These are phyloP conservation scores for Sycophila sp. DNA, from an alignment of 1,140 invertebrate species.

Conservation along the genomic window DNA sequence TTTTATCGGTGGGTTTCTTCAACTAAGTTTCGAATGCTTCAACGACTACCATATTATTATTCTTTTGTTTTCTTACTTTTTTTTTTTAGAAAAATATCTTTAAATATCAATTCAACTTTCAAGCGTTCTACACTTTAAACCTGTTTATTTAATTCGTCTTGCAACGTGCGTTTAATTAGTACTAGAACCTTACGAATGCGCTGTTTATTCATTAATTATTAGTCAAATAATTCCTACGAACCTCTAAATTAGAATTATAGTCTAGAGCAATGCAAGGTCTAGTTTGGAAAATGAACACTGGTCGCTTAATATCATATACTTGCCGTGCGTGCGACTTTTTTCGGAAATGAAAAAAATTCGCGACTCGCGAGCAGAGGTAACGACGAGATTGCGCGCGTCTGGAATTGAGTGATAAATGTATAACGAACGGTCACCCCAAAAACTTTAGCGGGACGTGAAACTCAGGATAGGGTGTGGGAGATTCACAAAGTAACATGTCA, in stretches of 20 bases:
- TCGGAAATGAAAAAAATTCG: no score
- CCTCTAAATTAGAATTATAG: neutral
- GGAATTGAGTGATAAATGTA: no score
- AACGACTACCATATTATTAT: neutral
- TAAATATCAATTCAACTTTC: slow-evolving; percentile 4
- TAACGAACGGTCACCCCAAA: slow-evolving; percentile 35
- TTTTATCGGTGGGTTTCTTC: neutral
- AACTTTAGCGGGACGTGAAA: slow-evolving; percentile 33
- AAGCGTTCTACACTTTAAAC: neutral
- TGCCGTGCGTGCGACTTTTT: no score
- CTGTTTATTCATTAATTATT: neutral
- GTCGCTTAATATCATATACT: no score
- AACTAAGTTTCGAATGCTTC: neutral
- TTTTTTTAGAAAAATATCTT: slow-evolving; percentile 25
- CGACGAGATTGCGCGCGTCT: no score
- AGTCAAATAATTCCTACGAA: neutral
- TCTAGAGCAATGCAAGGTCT: no score
- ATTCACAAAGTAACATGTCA: neutral
- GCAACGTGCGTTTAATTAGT: neutral
- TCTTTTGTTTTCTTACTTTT: neutral
- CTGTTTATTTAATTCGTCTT: neutral
- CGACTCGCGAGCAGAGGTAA: no score
- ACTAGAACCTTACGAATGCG: neutral
- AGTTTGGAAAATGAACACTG: no score
- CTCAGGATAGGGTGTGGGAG: slow-evolving; percentile 7